Base-by-base conservation (phyloP, 2,888 invertebrate genomes). In the Trachelus iudaicus region DNA sequence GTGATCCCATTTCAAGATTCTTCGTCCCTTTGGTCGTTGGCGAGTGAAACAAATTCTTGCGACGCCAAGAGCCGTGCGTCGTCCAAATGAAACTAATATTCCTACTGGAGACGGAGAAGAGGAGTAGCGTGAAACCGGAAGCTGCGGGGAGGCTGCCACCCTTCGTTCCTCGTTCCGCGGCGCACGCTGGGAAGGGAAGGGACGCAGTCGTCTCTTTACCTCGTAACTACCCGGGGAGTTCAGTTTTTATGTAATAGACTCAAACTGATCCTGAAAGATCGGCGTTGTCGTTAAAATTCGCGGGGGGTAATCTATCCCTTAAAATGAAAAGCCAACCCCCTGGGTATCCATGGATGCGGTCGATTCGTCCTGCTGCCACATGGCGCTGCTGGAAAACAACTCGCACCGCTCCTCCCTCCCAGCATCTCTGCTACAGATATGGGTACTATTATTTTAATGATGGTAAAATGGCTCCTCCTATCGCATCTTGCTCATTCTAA, bases 71-170 rank as follows among this genome's bases (percentile, higher is more conserved):
- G 79, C 83, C 85, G 87, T 87, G 84, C 81, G 79, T 81, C 83
- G 82, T 79, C 74, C 84, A 85, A 86, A 87, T 82, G 81, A 87
- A 84, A 86, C 88, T 85, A 87, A 87, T 87, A 86, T 85, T 82
- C 81, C 69, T 37, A 9, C 40, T 2, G 40, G 31, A 11, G 11
- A 31, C 33, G 15, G 12, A 71, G 31, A 12, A 71, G 71, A 31
- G 11, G 71, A 15, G 71, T 9, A 2, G 56, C 56, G 9, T 56
- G 23, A 40, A 15, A 15, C 40, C 40, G 15, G 15, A 40, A 15
- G 40, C 15, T 15, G 15, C 4, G 6, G 40, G 40, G 40, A 23
- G 1, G 23, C 56, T 56, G 56, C 23, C 6, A 2, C 56, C 6
- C 56, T 23, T 56, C 23, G 1, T 56, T 56, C 56, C 1, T 56